These are phyloP conservation scores for Pomacea canaliculata DNA, from an alignment of 2,888 invertebrate genomes.

Conservation along the genomic window DNA sequence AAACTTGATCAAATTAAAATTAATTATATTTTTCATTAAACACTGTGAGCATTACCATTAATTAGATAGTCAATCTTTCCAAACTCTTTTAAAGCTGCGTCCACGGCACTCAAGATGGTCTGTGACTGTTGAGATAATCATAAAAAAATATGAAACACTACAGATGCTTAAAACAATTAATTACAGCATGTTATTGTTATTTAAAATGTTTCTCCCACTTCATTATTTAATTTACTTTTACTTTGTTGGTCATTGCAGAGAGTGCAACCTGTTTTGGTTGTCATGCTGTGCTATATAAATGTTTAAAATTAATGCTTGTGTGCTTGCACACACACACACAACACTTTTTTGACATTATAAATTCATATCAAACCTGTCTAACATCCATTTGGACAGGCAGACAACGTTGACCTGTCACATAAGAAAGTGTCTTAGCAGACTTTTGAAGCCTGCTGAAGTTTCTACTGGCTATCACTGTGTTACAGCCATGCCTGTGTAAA, in stretches of 20 bases:
- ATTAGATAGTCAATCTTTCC: slow-evolving; percentile 64
- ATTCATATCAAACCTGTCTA: slow-evolving; percentile 55
- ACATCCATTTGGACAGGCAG: slow-evolving; percentile 64
- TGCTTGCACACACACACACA: background rate
- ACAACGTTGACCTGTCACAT: slow-evolving; percentile 61
- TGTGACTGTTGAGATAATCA: slow-evolving; percentile 52
- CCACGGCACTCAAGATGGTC: slow-evolving; percentile 57
- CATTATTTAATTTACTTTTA: too few species aligned
- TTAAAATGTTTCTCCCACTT: too few species aligned
- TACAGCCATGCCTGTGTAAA: slow-evolving; percentile 62
- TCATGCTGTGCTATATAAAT: too few species aligned
- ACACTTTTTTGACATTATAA: background rate
- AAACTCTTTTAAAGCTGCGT: slow-evolving; percentile 53
- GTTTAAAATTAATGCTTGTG: too few species aligned
- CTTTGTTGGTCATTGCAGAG: too few species aligned
- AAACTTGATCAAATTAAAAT: background rate
- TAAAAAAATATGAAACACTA: too few species aligned
- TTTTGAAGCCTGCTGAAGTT: slow-evolving; percentile 52
- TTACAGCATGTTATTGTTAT: too few species aligned
- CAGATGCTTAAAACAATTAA: too few species aligned
- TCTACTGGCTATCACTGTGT: slow-evolving; percentile 64
- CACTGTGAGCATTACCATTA: slow-evolving; percentile 55
- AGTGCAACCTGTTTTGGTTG: too few species aligned
- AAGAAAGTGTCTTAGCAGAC: slow-evolving; percentile 54
- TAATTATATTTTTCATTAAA: background rate